Conservation (phyloP, 2,797 vertebrate species). For the Onychomys torridus region DNA sequence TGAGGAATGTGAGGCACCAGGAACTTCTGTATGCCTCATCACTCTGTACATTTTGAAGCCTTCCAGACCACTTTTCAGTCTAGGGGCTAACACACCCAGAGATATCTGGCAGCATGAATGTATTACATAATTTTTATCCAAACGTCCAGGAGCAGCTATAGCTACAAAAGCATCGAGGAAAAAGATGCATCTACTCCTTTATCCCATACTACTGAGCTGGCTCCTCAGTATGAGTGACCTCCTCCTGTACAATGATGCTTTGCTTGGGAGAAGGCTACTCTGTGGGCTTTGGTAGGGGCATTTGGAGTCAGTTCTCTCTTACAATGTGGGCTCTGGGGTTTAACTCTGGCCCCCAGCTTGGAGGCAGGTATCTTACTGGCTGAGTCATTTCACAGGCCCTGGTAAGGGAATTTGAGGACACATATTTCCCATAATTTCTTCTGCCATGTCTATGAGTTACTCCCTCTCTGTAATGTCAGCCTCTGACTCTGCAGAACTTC, state of each 20-base stretch:
- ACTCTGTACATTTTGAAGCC: neutral
- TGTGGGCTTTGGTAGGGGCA: rapidly evolving
- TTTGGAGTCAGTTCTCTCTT: neutral
- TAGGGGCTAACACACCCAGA: neutral
- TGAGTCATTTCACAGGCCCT: neutral
- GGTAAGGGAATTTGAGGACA: neutral
- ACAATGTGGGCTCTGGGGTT: neutral
- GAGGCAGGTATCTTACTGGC: neutral
- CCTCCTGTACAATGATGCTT: neutral
- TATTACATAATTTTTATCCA: neutral
- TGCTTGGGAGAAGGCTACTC: neutral
- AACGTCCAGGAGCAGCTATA: neutral
- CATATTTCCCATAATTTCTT: neutral
- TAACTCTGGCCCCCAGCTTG: neutral
- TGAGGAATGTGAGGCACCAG: neutral
- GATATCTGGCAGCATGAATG: neutral
- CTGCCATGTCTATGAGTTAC: neutral
- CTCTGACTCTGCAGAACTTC: neutral
- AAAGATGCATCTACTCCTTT: neutral
- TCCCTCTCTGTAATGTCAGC: neutral
- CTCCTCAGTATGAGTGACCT: neutral
- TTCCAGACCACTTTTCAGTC: too few relatives aligned
- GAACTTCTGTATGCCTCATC: neutral
- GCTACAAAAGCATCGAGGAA: neutral
- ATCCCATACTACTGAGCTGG: neutral